Conservation (phyloP, 2,113 vertebrate genomes). For the Antidorcas marsupialis region DNA sequence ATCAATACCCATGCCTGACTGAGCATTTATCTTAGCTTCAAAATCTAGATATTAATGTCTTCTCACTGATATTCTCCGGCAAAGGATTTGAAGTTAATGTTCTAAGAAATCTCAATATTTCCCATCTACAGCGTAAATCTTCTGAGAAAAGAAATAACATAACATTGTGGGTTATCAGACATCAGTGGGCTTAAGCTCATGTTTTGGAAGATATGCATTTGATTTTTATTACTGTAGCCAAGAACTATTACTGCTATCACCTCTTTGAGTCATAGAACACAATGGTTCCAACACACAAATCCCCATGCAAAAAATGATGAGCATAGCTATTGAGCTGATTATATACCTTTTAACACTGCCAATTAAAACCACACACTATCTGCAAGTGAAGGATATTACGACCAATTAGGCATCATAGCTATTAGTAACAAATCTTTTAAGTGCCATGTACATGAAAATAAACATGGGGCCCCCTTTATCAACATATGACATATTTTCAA, state of each 20-base stretch:
- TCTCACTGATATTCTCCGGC: not conserved
- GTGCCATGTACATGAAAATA: not conserved
- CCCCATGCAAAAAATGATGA: not conserved
- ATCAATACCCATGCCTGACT: accelerated
- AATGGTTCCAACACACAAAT: not conserved
- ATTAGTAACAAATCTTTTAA: not conserved
- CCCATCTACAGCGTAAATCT: not conserved
- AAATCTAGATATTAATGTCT: not conserved
- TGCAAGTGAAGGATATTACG: not conserved
- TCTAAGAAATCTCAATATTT: constrained; percentile 37
- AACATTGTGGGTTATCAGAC: not conserved
- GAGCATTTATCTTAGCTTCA: not conserved
- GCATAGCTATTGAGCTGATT: not conserved
- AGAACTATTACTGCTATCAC: not conserved
- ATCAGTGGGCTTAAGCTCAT: not conserved
- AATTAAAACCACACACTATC: not conserved
- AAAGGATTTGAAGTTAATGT: constrained; percentile 45
- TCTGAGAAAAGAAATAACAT: not conserved
- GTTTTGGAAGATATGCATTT: not conserved
- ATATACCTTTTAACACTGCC: not conserved
- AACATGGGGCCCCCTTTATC: not conserved
- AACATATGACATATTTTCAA: not conserved
- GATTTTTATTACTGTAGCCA: not conserved
- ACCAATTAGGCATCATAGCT: not conserved
- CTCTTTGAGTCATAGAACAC: not conserved